Conservation (phyloP, 1,140 invertebrate genomes). For the Polyergus mexicanus region DNA sequence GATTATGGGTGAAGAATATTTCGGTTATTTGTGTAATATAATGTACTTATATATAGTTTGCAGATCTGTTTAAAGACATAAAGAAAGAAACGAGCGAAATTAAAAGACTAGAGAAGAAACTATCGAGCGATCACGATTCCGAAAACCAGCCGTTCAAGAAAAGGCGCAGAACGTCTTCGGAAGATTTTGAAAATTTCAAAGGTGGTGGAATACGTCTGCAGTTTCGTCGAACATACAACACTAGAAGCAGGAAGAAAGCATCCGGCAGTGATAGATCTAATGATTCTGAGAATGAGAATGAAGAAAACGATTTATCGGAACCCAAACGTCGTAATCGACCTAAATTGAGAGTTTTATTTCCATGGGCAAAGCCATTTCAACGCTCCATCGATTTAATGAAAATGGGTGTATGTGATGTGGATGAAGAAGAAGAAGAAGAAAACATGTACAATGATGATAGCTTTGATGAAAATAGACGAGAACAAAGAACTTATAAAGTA, state of each 20-base stretch:
- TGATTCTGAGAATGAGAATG: slow-evolving; percentile 13
- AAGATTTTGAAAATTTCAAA: background rate
- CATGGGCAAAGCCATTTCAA: slow-evolving; percentile 77
- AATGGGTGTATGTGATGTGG: slow-evolving; percentile 69
- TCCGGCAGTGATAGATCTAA: background rate
- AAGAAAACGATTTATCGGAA: slow-evolving; percentile 33
- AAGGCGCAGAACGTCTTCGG: slow-evolving; percentile 42
- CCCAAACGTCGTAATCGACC: slow-evolving; percentile 23
- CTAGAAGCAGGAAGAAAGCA: slow-evolving; percentile 67
- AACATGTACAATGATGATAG: slow-evolving; percentile 21
- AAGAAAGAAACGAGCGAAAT: slow-evolving; percentile 64
- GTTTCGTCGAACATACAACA: slow-evolving; percentile 74
- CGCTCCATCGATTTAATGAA: slow-evolving; percentile 75
- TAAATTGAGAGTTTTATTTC: slow-evolving; percentile 75
- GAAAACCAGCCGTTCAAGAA: slow-evolving; percentile 67
- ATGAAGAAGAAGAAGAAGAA: slow-evolving; percentile 64
- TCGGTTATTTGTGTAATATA: background rate
- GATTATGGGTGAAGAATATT: background rate
- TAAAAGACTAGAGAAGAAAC: slow-evolving; percentile 36
- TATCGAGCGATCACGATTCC: background rate
- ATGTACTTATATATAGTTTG: slow-evolving; percentile 66
- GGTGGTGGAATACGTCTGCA: background rate
- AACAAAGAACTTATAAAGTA: slow-evolving; percentile 48
- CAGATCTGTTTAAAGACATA: slow-evolving; percentile 76
- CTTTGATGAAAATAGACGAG: background rate